Evolutionary conservation across 2,797 vertebrate genomes (phyloP).

Genomic region (Alectoris magna): DNA sequence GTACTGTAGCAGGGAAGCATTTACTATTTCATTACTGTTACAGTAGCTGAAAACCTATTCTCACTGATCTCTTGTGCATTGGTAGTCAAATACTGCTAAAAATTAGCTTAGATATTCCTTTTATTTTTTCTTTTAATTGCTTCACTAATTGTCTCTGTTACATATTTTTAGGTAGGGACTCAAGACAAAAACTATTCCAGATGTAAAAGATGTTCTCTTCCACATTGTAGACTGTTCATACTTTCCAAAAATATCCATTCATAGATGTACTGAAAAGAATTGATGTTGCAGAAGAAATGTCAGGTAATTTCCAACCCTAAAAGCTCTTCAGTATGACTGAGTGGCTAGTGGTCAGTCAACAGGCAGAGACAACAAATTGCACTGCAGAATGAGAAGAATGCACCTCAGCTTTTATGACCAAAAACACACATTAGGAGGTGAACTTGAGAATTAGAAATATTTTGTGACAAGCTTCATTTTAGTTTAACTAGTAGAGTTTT

Average conservation of each 20-base stretch:
- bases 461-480: neutral
- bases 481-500: neutral
- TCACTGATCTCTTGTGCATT: neutral
- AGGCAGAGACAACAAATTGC: neutral
- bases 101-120: neutral
- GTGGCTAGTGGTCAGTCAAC: neutral
- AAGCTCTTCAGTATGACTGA: neutral
- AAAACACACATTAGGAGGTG: neutral
- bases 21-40: neutral
- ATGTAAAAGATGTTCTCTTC: neutral
- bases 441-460: neutral
- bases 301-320: neutral
- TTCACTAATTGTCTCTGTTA: neutral
- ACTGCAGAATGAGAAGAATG: neutral
- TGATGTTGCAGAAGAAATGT: neutral
- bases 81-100: neutral
- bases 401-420: neutral
- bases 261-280: neutral
- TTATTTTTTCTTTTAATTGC: accelerated
- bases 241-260: neutral
- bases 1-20: neutral
- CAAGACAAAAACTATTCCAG: neutral
- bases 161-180: neutral
- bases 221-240: neutral
- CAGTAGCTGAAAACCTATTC: neutral